These are phyloP conservation scores for Ophraella communa DNA, from an alignment of 2,888 invertebrate genomes.

Conservation along the genomic window DNA sequence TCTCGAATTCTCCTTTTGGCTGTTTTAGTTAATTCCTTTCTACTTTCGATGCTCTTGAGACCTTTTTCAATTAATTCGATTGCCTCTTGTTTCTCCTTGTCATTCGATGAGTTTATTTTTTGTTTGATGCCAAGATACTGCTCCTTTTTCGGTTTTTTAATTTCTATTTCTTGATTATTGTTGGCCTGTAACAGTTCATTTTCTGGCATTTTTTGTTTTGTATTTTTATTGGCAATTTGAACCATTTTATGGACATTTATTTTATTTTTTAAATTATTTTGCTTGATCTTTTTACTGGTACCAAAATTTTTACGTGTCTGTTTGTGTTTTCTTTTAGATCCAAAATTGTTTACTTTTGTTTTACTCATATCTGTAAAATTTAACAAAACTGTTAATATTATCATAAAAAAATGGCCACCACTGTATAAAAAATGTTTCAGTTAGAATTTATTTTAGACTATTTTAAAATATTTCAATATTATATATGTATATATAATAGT, in stretches of 20 bases:
- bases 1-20: constrained; percentile 21
- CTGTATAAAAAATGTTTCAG: neutral
- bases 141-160: constrained; percentile 6
- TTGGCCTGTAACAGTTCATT: neutral
- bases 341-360: neutral
- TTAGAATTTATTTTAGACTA: neutral
- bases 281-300: neutral
- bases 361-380: constrained; percentile 2
- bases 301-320: neutral
- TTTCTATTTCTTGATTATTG: neutral
- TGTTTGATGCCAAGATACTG: constrained; percentile 18
- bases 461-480: too few relatives aligned
- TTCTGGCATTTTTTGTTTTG: neutral
- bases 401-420: neutral
- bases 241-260: neutral
- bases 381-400: neutral
- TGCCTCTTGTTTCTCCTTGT: constrained; percentile 6
- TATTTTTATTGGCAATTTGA: neutral
- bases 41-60: constrained; percentile 20
- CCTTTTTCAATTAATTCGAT: constrained; percentile 14
- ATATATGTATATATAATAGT: too few relatives aligned
- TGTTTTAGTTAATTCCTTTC: constrained; percentile 16
- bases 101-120: constrained; percentile 9
- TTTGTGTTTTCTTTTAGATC: neutral
- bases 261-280: neutral